Conservation (phyloP, 2,888 invertebrate genomes). For the Acrobasis repandana region DNA sequence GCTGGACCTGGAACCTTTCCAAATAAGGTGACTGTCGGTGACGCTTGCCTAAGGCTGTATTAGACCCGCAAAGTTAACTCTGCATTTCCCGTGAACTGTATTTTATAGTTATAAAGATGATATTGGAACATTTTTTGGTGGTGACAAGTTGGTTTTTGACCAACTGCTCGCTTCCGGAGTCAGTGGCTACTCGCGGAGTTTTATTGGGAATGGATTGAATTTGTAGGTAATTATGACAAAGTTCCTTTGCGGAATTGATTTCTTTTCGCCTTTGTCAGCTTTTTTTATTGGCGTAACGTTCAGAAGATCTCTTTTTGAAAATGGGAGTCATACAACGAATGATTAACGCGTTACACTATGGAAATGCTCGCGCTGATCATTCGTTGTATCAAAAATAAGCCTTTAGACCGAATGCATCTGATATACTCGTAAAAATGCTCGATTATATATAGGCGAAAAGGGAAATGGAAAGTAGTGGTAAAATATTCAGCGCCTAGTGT, state of each 20-base stretch:
- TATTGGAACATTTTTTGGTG: constrained; percentile 38
- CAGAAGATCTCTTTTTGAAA: no score
- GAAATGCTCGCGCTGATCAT: no score
- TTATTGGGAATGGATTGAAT: constrained; percentile 71
- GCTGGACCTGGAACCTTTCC: constrained; percentile 71
- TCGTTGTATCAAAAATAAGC: no score
- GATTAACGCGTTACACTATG: no score
- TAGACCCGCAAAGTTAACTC: constrained; percentile 40
- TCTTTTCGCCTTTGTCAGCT: neutral
- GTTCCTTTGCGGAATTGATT: constrained; percentile 33
- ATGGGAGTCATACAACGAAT: no score
- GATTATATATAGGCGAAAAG: no score
- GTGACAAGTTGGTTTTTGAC: constrained; percentile 42
- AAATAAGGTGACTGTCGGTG: constrained; percentile 79
- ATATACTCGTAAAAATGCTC: no score
- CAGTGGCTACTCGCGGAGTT: constrained; percentile 60
- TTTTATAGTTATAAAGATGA: constrained; percentile 42
- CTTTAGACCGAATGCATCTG: no score
- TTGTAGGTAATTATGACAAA: constrained; percentile 61
- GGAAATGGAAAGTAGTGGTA: no score
- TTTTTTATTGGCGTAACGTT: neutral
- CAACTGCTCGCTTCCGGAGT: constrained; percentile 66
- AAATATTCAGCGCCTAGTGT: no score
- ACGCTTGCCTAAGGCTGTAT: constrained; percentile 65
- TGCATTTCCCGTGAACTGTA: constrained; percentile 40